Conservation (phyloP, 23 tunicate species). For the Diplosoma virens region DNA sequence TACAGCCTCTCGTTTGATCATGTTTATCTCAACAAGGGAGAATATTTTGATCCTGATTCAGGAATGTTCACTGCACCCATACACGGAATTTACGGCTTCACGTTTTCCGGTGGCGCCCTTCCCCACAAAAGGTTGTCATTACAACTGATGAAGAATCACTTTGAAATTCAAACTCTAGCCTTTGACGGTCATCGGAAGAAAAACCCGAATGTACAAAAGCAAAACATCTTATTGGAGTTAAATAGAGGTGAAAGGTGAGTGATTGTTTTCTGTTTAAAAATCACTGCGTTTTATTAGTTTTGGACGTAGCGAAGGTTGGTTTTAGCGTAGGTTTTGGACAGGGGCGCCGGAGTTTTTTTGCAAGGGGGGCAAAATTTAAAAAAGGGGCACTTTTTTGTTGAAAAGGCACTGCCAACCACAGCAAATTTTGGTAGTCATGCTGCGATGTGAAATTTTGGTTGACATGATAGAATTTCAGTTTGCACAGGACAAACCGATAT, state of each 20-base stretch:
- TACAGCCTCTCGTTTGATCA: conserved; percentile 19
- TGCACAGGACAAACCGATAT: no score
- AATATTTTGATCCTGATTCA: conserved; percentile 22
- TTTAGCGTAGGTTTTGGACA: not conserved
- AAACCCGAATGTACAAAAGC: conserved; percentile 24
- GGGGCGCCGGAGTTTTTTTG: not conserved
- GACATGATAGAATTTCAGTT: no score
- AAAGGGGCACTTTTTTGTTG: not conserved
- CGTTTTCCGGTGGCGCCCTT: conserved; percentile 34
- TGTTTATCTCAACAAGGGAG: conserved; percentile 28
- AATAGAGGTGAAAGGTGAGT: conserved; percentile 42
- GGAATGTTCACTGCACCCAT: conserved; percentile 48
- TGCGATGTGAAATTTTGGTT: no score
- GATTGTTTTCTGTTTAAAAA: not conserved
- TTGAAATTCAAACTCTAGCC: conserved; percentile 44
- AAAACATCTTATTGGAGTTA: conserved; percentile 36
- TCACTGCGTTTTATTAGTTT: not conserved
- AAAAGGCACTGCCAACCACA: no score
- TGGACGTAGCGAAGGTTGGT: not conserved
- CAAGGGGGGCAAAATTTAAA: not conserved
- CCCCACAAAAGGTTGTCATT: conserved; percentile 29
- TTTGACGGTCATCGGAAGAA: conserved; percentile 49
- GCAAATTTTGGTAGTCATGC: no score
- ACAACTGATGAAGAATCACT: conserved; percentile 62
- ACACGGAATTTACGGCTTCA: conserved; percentile 45